Evolutionary conservation across 2,113 vertebrate species (phyloP).

Genomic region (Mirza zaza): DNA sequence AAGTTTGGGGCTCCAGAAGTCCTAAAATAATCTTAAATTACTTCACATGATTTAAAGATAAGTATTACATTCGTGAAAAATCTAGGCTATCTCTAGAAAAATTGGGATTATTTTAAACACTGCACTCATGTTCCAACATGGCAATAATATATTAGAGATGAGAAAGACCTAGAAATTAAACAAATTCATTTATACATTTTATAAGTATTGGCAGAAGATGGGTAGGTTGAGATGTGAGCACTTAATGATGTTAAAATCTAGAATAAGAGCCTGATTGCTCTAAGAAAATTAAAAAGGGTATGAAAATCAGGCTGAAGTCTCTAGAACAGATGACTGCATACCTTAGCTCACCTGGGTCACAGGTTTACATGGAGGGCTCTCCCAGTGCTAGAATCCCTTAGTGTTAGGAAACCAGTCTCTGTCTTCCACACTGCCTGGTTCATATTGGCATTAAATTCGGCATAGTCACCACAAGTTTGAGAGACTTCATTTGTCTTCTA

Average conservation of each 20-base stretch:
- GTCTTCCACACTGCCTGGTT: neutral
- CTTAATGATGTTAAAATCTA: neutral
- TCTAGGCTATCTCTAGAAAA: neutral
- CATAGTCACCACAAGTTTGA: neutral
- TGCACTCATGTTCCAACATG: neutral
- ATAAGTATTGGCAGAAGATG: neutral
- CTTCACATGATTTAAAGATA: neutral
- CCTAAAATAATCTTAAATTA: conserved; percentile 13
- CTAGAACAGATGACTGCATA: too few species aligned
- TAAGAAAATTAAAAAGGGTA: neutral
- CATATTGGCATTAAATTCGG: neutral
- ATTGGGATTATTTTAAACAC: neutral
- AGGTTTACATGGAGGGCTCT: neutral
- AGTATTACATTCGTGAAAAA: neutral
- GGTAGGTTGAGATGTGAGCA: neutral
- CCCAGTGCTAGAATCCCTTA: neutral
- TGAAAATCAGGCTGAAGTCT: neutral
- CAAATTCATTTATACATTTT: neutral
- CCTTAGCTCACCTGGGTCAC: neutral
- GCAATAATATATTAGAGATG: neutral
- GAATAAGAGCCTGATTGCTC: neutral
- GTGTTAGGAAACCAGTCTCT: neutral
- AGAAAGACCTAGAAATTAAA: neutral
- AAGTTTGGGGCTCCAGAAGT: neutral
- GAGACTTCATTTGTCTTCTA: neutral